phyloP scores from a whole-genome alignment of 2,797 vertebrate genomes.

The Sebastes iracundus region DNA sequence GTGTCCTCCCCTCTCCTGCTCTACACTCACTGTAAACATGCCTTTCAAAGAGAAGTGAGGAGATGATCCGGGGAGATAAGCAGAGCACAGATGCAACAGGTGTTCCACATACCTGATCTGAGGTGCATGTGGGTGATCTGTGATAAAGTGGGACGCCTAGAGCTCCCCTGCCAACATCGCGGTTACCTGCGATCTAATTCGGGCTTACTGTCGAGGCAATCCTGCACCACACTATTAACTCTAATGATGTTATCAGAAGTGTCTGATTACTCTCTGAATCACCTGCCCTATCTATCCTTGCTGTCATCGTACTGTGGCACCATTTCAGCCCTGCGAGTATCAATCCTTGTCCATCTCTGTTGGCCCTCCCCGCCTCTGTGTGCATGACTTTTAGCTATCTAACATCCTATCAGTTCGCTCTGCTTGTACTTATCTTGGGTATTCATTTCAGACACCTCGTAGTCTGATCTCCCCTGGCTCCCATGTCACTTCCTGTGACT shows the following conservation, averaged over 20 bases:
- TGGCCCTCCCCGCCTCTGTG: not conserved
- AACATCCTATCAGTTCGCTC: slow-evolving; percentile 64
- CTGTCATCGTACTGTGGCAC: not conserved
- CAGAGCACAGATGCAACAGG: slow-evolving; percentile 56
- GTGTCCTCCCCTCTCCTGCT: slow-evolving; percentile 19
- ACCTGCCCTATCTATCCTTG: not conserved
- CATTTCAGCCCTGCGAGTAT: slow-evolving; percentile 9
- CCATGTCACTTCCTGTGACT: slow-evolving; percentile 79
- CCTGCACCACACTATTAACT: slow-evolving; percentile 4
- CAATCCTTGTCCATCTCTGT: slow-evolving; percentile 11
- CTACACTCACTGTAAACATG: slow-evolving; percentile 47
- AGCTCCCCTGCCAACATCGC: not conserved
- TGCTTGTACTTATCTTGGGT: slow-evolving; percentile 63
- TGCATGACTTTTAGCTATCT: slow-evolving; percentile 55
- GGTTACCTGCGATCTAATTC: slow-evolving; percentile 16
- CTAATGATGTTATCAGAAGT: slow-evolving; percentile 33
- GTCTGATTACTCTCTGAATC: slow-evolving; percentile 38
- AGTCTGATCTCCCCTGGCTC: slow-evolving; percentile 69
- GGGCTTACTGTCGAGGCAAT: not conserved
- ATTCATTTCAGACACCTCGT: slow-evolving; percentile 78
- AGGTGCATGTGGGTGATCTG: slow-evolving; percentile 30
- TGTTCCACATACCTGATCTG: slow-evolving; percentile 51
- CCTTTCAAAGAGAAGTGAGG: slow-evolving; percentile 20
- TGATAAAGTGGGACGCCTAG: slow-evolving; percentile 4
- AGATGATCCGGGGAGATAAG: slow-evolving; percentile 36